Conservation (phyloP, 2,888 invertebrate genomes). For the Cryptosula pallasiana region DNA sequence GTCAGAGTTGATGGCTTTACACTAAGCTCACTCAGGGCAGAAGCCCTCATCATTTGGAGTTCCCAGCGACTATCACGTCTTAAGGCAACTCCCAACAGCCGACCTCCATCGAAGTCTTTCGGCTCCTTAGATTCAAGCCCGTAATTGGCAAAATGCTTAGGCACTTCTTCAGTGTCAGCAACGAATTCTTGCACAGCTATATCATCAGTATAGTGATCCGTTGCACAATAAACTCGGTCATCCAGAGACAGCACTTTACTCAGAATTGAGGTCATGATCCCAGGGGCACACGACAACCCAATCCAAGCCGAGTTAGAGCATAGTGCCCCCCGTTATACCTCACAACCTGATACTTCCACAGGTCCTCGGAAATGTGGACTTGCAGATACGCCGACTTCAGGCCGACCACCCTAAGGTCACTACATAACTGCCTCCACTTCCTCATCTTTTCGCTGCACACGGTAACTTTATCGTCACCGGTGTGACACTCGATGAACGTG, state of each 20-base stretch:
- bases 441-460: conserved; percentile 7
- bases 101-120: background rate
- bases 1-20: background rate
- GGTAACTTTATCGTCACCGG: background rate
- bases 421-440: background rate
- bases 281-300: background rate
- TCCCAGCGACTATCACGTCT: background rate
- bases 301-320: background rate
- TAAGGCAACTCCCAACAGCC: conserved; percentile 5
- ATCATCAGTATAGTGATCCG: no score
- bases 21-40: background rate
- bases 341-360: conserved; percentile 20
- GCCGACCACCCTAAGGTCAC: background rate
- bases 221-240: background rate
- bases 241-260: background rate
- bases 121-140: background rate
- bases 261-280: conserved; percentile 5
- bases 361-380: conserved; percentile 8
- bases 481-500: conserved; percentile 7
- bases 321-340: conserved; percentile 6
- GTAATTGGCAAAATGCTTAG: background rate
- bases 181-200: background rate
- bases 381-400: conserved; percentile 14
- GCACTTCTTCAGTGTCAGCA: background rate
- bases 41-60: background rate